Base-by-base conservation (phyloP, 2,888 invertebrate genomes). In the Melinaea marsaeus region DNA sequence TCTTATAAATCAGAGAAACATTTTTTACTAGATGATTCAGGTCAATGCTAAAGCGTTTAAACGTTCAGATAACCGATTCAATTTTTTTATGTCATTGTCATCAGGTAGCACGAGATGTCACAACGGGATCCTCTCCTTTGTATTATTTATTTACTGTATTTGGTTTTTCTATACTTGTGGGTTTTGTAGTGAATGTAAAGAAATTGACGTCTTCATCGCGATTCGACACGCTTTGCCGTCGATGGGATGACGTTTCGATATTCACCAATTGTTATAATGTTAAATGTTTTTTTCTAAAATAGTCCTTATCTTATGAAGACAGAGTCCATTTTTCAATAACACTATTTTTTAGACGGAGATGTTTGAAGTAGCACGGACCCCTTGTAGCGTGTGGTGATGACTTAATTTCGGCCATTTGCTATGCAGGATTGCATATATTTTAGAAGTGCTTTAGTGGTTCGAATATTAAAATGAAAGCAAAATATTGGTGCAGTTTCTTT, bases 191-290 rank as follows among this genome's bases (percentile, higher is more conserved):
- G 83, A 83, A 84, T 79, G 82, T 79, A 76, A 80, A 83, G 82
- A 83, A 81, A 87, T 85, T 85, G 85, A 87, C 85, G 87, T 83
- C 84, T 88, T 78, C 81, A 84, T 87, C 76, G 84, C 81, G 76
- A 81, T 89, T 87, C 84, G 89, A 84, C 83, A 84, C 86, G 86
- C 79, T 79, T 79, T 74, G 75, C 79, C 82, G 80, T 83, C 79
- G 79, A 71, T 75, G 80, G 76, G 80, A 85, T 90, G 89, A 89
- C 87, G 81, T 64, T 78, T 87, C 85, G 77, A 83, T 86, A 88
- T 88, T 80, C 60, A 42, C 59, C 46, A 61, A 63, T 51, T 57
- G 33, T 55, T 47, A 58, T 51, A 57, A 35, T 45, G 51, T 47
- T 33, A 5, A 5, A 2, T 35, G 42, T 51, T 35, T 48, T 9